phyloP scores from a whole-genome alignment of 2,797 vertebrate genomes.

The Alectoris magna region DNA sequence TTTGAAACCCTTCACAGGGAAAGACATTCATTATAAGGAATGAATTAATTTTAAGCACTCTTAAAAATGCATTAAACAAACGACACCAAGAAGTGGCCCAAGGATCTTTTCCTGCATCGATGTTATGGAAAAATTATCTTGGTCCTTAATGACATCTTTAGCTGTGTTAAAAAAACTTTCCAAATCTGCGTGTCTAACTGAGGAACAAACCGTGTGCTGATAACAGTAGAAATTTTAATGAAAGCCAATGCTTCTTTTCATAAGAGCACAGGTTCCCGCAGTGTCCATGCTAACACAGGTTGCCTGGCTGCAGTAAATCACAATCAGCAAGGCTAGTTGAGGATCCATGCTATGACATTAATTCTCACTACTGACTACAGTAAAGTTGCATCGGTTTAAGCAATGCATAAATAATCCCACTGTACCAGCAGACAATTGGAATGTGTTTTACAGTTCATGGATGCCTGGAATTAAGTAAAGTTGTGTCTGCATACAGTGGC shows the following conservation, averaged over 20 bases:
- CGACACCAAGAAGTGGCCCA: neutral
- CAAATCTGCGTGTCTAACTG: neutral
- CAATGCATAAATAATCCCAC: constrained; percentile 17
- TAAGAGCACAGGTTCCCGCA: neutral
- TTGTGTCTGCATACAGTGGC: neutral
- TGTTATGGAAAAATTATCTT: neutral
- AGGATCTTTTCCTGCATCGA: neutral
- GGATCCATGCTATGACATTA: neutral
- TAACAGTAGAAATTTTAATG: neutral
- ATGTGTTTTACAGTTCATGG: neutral
- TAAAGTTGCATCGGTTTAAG: neutral
- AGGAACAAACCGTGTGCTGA: neutral
- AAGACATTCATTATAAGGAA: constrained; percentile 6
- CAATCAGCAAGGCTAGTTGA: neutral
- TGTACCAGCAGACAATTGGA: neutral
- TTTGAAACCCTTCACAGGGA: constrained; percentile 27
- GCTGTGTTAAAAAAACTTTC: neutral
- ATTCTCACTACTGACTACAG: neutral
- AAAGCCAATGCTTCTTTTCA: neutral
- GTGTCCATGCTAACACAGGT: neutral
- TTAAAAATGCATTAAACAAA: constrained; percentile 47
- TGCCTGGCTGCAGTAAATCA: neutral
- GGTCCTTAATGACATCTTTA: neutral
- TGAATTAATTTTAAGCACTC: neutral
- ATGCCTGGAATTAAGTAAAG: neutral